A percentile compares a stretch with the other conserved stretches of the same genome.
phyloP scores from a whole-genome alignment of 2,888 invertebrate genomes.

The Ctenicera cuprea region DNA sequence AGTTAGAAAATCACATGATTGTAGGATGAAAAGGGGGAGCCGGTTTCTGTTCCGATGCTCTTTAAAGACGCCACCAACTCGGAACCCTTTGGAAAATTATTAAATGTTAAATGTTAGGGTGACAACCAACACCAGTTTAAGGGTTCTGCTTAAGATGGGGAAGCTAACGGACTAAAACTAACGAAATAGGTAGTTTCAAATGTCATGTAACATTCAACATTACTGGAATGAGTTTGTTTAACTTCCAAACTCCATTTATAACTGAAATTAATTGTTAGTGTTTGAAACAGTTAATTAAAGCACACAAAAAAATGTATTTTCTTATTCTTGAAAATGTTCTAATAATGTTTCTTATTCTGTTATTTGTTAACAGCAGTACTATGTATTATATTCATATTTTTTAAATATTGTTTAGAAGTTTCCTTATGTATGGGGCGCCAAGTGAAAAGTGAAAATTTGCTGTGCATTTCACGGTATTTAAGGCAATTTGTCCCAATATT shows the following conservation, averaged over 20 bases:
- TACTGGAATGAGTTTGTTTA: background rate
- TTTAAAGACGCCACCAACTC: background rate
- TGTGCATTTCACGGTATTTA: too few relatives aligned
- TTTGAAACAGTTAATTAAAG: background rate
- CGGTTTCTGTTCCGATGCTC: background rate
- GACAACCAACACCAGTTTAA: slow-evolving; percentile 1
- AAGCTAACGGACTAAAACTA: background rate
- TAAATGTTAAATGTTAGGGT: slow-evolving; percentile 5
- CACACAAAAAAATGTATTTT: too few relatives aligned
- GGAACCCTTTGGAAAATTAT: slow-evolving; percentile 15
- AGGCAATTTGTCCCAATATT: too few relatives aligned
- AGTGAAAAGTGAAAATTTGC: too few relatives aligned
- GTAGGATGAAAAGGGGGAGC: slow-evolving; percentile 26
- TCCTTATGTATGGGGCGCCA: too few relatives aligned
- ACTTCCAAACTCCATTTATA: background rate
- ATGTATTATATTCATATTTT: too few relatives aligned
- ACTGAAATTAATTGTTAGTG: background rate
- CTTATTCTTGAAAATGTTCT: too few relatives aligned
- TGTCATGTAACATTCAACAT: background rate
- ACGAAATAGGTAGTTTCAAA: background rate
- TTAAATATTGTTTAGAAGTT: too few relatives aligned
- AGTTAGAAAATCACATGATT: slow-evolving; percentile 28
- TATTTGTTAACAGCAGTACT: too few relatives aligned
- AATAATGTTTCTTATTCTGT: too few relatives aligned
- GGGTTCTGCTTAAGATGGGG: slow-evolving; percentile 2